These are phyloP conservation scores for Enteromius radiatus DNA, from an alignment of 2,797 vertebrate species.

Conservation along the genomic window DNA sequence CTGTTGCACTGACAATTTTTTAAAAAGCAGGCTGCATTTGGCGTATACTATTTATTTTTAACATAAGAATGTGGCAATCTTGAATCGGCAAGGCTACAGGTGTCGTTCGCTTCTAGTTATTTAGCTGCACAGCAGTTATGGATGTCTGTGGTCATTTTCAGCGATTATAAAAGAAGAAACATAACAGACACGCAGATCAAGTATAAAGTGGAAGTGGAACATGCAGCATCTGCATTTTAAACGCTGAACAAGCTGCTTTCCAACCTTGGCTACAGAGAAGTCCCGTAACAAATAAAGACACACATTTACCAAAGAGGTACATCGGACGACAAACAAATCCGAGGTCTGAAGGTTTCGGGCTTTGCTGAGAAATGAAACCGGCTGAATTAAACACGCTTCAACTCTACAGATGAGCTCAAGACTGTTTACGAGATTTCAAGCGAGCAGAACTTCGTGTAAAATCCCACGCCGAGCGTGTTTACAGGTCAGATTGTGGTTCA, in stretches of 20 bases:
- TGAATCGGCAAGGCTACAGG: not conserved
- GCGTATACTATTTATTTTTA: not conserved
- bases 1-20: not conserved
- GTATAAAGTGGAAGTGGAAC: slow-evolving; percentile 52
- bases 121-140: not conserved
- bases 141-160: not conserved
- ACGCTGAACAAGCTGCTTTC: not conserved
- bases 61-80: not conserved
- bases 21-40: not conserved
- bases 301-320: slow-evolving; percentile 1
- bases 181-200: not conserved
- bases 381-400: not conserved
- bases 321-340: not conserved
- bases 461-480: too few relatives aligned
- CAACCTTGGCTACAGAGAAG: not conserved
- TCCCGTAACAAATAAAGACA: slow-evolving; percentile 8
- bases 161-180: not conserved
- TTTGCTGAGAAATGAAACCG: slow-evolving; percentile 3
- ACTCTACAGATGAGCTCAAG: not conserved
- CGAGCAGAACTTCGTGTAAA: not conserved
- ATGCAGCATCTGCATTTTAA: not conserved
- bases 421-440: not conserved
- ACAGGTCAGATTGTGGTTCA: not conserved
- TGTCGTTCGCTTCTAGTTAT: not conserved
- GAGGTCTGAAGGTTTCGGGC: not conserved